Percentiles rank a stretch among this genome's conserved stretches.
phyloP scores from a whole-genome alignment of 2,797 vertebrate genomes.

The Urophycis tenuis region DNA sequence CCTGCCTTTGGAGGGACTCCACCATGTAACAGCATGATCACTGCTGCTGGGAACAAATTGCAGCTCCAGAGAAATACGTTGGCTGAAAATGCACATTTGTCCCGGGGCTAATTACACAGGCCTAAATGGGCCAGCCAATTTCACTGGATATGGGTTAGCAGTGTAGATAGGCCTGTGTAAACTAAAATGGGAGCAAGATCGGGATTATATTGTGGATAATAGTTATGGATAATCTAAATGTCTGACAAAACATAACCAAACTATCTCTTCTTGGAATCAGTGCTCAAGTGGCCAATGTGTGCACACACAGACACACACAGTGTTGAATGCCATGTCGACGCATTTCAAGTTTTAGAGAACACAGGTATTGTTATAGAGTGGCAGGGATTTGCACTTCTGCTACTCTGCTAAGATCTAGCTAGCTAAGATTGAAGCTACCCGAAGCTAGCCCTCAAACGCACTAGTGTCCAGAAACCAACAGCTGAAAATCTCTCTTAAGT shows the following conservation, averaged over 20 bases:
- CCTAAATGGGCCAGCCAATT: slow-evolving; percentile 38
- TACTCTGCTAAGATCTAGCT: not conserved
- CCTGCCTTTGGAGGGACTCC: slow-evolving; percentile 35
- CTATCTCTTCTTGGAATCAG: slow-evolving; percentile 32
- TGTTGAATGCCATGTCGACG: too few relatives aligned
- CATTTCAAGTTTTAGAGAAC: too few relatives aligned
- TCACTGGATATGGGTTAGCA: not conserved
- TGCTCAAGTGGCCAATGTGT: not conserved
- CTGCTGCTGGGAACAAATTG: slow-evolving; percentile 48
- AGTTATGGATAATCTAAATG: slow-evolving; percentile 28
- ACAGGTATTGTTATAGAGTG: too few relatives aligned
- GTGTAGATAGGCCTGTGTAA: slow-evolving; percentile 41
- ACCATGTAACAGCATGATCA: slow-evolving; percentile 43
- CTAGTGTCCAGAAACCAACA: slow-evolving; percentile 7
- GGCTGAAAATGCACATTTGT: slow-evolving; percentile 44
- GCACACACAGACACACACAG: not conserved
- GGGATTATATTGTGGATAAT: slow-evolving; percentile 9
- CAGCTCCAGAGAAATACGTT: slow-evolving; percentile 30
- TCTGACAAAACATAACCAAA: slow-evolving; percentile 22
- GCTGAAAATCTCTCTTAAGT: slow-evolving; percentile 21
- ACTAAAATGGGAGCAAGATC: slow-evolving; percentile 44
- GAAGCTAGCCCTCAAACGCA: slow-evolving; percentile 33
- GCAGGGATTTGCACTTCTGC: not conserved
- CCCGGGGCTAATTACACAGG: slow-evolving; percentile 40
- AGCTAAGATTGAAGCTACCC: slow-evolving; percentile 19